These are phyloP conservation scores for Hypomesus transpacificus DNA, from an alignment of 2,113 vertebrate genomes.

Conservation along the genomic window DNA sequence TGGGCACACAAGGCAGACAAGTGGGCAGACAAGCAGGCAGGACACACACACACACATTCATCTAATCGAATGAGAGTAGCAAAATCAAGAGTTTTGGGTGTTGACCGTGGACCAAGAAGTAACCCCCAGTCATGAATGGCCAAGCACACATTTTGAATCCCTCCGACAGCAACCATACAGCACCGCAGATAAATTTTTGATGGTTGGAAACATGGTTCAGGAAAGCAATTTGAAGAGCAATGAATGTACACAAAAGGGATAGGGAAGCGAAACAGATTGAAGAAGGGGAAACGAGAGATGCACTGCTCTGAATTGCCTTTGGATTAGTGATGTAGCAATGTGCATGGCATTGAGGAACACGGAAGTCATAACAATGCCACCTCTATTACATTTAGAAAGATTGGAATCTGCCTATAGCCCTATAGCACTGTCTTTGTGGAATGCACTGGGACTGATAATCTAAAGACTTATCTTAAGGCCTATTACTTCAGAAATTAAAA, in stretches of 20 bases:
- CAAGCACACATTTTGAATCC: constrained; percentile 53
- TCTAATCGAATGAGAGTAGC: constrained; percentile 42
- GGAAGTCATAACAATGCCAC: constrained; percentile 45
- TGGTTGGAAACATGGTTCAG: constrained; percentile 57
- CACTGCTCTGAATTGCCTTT: constrained; percentile 45
- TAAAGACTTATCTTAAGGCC: no score
- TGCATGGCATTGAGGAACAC: constrained; percentile 43
- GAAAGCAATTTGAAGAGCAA: constrained; percentile 72
- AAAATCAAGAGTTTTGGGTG: constrained; percentile 21
- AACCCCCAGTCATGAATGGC: constrained; percentile 52
- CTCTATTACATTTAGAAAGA: constrained; percentile 54
- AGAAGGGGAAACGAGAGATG: constrained; percentile 50
- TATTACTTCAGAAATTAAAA: no score
- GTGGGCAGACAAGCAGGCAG: not conserved
- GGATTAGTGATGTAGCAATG: constrained; percentile 61
- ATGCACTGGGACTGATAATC: constrained; percentile 13
- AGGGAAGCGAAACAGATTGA: constrained; percentile 62
- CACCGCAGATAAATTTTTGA: constrained; percentile 59
- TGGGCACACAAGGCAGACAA: no score
- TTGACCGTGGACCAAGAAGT: constrained; percentile 40
- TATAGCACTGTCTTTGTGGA: constrained; percentile 6
- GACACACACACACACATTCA: not conserved
- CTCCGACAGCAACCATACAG: constrained; percentile 48
- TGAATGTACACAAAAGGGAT: constrained; percentile 70
- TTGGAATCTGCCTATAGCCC: constrained; percentile 40